Evolutionary conservation across 1,140 invertebrate species (phyloP).

Genomic region (Brachystomella parvula): DNA sequence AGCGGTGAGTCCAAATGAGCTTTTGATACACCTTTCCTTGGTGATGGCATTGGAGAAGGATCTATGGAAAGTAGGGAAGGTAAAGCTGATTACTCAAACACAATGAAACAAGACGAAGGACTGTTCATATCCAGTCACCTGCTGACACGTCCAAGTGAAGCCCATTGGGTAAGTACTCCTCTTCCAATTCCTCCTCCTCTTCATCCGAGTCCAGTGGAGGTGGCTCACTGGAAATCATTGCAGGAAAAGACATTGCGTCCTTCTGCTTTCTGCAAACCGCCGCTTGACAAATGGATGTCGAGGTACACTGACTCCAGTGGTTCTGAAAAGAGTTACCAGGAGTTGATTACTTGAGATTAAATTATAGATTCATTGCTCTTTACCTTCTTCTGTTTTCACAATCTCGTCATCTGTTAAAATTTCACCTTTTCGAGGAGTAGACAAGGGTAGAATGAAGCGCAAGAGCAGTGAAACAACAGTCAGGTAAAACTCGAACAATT

Average conservation of each 20-base stretch:
- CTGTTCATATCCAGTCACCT: background rate
- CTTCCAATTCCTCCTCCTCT: conserved; percentile 26
- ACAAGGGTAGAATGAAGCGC: too few relatives aligned
- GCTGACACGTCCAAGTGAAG: conserved; percentile 24
- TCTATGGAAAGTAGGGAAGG: conserved; percentile 6
- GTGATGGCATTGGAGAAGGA: conserved; percentile 16
- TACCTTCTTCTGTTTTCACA: too few relatives aligned
- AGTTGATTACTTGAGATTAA: too few relatives aligned
- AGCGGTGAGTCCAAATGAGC: background rate
- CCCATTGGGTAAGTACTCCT: conserved; percentile 20
- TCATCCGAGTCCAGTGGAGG: conserved; percentile 28
- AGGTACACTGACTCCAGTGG: too few relatives aligned
- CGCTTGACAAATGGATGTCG: too few relatives aligned
- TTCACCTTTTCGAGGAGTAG: too few relatives aligned
- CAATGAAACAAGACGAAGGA: background rate
- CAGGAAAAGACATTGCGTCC: conserved; percentile 22
- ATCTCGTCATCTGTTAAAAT: too few relatives aligned
- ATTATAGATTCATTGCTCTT: too few relatives aligned
- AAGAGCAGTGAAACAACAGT: too few relatives aligned
- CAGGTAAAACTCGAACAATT: too few relatives aligned
- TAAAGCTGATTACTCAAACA: background rate
- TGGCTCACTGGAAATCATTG: conserved; percentile 34
- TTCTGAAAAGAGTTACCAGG: too few relatives aligned
- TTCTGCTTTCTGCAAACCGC: too few relatives aligned
- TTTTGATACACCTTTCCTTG: background rate